phyloP scores from a whole-genome alignment of 2,113 vertebrate genomes.

The Fregata magnificens region DNA sequence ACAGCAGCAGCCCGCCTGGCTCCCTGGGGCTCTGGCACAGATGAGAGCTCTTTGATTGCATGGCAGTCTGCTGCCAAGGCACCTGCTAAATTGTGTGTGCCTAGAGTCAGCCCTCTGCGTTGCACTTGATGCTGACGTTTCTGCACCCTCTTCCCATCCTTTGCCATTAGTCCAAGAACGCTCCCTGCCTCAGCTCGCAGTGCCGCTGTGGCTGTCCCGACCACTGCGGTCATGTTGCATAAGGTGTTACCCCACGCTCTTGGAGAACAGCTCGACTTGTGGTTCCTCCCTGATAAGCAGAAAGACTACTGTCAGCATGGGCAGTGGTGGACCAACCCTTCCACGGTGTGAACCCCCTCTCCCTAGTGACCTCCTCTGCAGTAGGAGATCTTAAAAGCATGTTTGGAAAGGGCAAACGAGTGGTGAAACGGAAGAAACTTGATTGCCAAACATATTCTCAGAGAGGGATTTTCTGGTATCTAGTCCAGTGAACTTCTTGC shows the following conservation, averaged over 20 bases:
- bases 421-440: not conserved
- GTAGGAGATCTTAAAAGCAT: fast-evolving
- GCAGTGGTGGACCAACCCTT: not conserved
- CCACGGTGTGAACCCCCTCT: fast-evolving
- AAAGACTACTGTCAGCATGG: not conserved
- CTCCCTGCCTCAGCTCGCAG: not conserved
- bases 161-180: not conserved
- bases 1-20: not conserved
- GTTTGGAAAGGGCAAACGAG: not conserved
- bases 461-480: not conserved
- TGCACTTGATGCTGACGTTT: not conserved
- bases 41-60: not conserved
- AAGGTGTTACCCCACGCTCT: fast-evolving
- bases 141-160: not conserved
- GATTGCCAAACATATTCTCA: fast-evolving
- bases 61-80: not conserved
- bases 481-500: not conserved
- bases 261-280: not conserved
- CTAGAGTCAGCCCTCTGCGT: not conserved
- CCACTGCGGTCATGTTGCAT: fast-evolving
- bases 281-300: not conserved
- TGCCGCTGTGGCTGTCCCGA: fast-evolving
- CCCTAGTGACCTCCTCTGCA: not conserved
- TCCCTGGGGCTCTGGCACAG: not conserved
- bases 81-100: not conserved